Evolutionary conservation across 2,797 vertebrate species (phyloP).

Genomic region (Peromyscus eremicus): DNA sequence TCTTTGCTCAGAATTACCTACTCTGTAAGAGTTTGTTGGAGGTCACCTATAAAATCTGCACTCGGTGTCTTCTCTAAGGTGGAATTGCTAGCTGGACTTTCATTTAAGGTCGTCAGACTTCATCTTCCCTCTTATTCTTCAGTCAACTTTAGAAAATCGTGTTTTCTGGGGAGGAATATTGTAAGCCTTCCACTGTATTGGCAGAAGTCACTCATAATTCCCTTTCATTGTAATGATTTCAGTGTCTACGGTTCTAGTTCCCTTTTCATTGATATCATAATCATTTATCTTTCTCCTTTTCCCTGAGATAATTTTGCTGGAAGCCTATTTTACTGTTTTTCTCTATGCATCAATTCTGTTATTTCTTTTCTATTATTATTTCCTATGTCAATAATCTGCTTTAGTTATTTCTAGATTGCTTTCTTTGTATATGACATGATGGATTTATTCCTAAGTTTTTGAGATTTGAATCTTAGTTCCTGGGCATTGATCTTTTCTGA

Average conservation of each 20-base stretch:
- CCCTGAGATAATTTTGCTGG: background rate
- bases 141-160: background rate
- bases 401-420: slow-evolving; percentile 51
- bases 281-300: slow-evolving; percentile 7
- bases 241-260: background rate
- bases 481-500: background rate
- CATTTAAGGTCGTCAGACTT: background rate
- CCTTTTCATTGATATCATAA: slow-evolving; percentile 16
- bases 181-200: slow-evolving; percentile 18
- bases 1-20: slow-evolving; percentile 28
- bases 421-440: background rate
- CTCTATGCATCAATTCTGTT: background rate
- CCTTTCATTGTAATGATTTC: background rate
- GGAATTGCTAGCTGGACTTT: background rate
- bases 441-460: slow-evolving; percentile 27
- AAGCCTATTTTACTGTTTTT: background rate
- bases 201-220: background rate
- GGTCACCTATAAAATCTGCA: slow-evolving; percentile 1
- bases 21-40: background rate
- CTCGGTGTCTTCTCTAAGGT: slow-evolving; percentile 34
- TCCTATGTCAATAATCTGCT: background rate
- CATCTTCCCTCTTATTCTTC: slow-evolving; percentile 7
- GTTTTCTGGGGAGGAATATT: slow-evolving; percentile 5
- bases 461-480: slow-evolving; percentile 17
- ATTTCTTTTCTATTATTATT: background rate